Percentiles rank a stretch among this genome's conserved stretches.
Conservation (phyloP, 2,113 vertebrate genomes). For the Crocuta crocuta region DNA sequence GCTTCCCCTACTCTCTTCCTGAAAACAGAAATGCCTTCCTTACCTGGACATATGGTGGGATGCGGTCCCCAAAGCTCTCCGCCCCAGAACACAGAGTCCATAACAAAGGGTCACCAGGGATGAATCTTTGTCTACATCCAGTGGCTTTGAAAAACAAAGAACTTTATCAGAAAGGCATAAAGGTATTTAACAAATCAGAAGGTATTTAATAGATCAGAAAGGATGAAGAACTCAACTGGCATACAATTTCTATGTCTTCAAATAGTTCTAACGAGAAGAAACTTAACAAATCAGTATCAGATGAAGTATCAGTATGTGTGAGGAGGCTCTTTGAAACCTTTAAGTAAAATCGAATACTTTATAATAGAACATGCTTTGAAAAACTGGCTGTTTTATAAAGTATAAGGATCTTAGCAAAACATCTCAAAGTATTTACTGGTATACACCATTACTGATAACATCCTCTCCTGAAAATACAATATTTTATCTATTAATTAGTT, state of each 20-base stretch:
- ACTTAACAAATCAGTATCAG: slow-evolving; percentile 1
- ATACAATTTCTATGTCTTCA: background rate
- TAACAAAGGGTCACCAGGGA: slow-evolving; percentile 95
- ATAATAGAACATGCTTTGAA: background rate
- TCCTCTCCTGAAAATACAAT: background rate
- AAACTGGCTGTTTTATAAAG: background rate
- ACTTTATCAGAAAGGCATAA: background rate
- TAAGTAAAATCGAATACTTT: slow-evolving; percentile 32
- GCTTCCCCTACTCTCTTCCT: background rate
- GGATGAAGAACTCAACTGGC: background rate
- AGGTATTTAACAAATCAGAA: slow-evolving; percentile 39
- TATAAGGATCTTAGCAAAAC: background rate
- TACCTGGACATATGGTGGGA: slow-evolving; percentile 99
- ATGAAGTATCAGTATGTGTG: background rate
- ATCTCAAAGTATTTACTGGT: background rate
- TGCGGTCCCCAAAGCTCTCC: slow-evolving; percentile 97
- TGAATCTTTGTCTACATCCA: slow-evolving; percentile 96
- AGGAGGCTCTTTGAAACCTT: background rate
- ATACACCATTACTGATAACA: background rate
- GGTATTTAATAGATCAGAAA: background rate
- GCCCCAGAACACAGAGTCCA: slow-evolving; percentile 96
- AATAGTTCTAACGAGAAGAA: slow-evolving; percentile 30
- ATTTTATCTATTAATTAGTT: background rate
- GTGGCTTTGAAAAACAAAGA: slow-evolving; percentile 86
- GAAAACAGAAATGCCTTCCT: slow-evolving; percentile 51